Base-by-base conservation (phyloP, 2,888 invertebrate genomes). In the Andricus quercusramuli region DNA sequence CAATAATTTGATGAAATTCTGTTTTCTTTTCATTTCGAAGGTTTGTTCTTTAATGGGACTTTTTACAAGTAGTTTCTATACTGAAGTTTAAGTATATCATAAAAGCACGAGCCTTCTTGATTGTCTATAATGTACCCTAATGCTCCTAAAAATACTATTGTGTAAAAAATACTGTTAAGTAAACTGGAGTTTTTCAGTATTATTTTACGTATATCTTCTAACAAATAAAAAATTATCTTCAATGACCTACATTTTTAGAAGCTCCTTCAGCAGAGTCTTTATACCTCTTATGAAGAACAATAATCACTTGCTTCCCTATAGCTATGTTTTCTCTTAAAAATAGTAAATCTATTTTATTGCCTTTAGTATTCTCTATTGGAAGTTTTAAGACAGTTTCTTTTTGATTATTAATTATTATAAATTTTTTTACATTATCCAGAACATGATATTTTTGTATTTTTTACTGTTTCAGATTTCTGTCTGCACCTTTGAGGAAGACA, bases 51-150 rank as follows among this genome's bases (percentile, higher is more conserved):
- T 25, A 8, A 13, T 62, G 25, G 25, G 20, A 62, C 62, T 62
- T 62, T 62, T 22, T 13, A 25, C 3, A n/a, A 6, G 11, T 25
- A 62, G 9, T 62, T 15, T 62, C 13, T 62, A 62, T 25, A 62
- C 25, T 8, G 62, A 25, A 22, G 32, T 47, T 37, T n/a, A 78
- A 77, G 78, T 83, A 84, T 86, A 82, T 77, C 83, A 86, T 83
- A 88, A 87, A 89, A 88, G 83, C 89, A 89, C 89, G 89, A 89
- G 88, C 89, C 89, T 89, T 89, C 81, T 81, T 85, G 89, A 88
- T 89, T 88, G 85, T 89, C 84, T 86, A 85, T 67, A 66, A 11
- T 41, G 25, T 64, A 44, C 22, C 8, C 44, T 47, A 44, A 41
- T 37, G 15, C 41, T 44, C 15, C 13, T 70, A 70, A 29, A 25